Conservation (phyloP, 2,888 invertebrate genomes). For the Hirtodrosophila cameraria region DNA sequence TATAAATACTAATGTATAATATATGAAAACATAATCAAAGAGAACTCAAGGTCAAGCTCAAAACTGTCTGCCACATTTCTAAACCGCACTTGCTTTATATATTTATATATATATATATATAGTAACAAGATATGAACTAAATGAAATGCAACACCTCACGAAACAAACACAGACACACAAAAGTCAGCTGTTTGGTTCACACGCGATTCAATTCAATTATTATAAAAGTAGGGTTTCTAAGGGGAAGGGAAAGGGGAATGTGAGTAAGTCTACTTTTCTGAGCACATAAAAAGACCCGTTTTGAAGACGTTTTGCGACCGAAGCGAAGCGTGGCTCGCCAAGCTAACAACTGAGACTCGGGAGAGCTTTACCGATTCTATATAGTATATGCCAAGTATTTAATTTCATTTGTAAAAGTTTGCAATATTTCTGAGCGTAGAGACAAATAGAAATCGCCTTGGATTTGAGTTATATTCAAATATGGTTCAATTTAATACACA, state of each 20-base stretch:
- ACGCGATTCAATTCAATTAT: constrained; percentile 54
- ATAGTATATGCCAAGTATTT: constrained; percentile 21
- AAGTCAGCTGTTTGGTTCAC: constrained; percentile 40
- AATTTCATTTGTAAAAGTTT: constrained; percentile 38
- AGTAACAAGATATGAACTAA: constrained; percentile 24
- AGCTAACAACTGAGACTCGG: constrained; percentile 51
- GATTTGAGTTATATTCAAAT: constrained; percentile 16
- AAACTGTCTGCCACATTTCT: neutral
- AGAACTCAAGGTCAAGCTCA: constrained; percentile 35
- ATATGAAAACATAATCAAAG: neutral
- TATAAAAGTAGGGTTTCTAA: neutral
- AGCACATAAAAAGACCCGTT: constrained; percentile 1
- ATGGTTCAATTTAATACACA: no score
- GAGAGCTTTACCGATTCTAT: constrained; percentile 1
- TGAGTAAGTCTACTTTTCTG: neutral
- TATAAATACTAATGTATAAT: no score
- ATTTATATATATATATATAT: no score
- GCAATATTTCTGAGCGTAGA: constrained; percentile 1
- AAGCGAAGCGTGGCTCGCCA: constrained; percentile 43
- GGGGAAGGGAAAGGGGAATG: neutral
- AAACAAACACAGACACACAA: neutral
- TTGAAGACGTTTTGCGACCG: constrained; percentile 40
- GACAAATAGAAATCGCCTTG: constrained; percentile 49
- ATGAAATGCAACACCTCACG: constrained; percentile 3
- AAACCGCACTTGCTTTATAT: constrained; percentile 23